Evolutionary conservation across 2,888 invertebrate genomes (phyloP).

Genomic region (Muscina levida): DNA sequence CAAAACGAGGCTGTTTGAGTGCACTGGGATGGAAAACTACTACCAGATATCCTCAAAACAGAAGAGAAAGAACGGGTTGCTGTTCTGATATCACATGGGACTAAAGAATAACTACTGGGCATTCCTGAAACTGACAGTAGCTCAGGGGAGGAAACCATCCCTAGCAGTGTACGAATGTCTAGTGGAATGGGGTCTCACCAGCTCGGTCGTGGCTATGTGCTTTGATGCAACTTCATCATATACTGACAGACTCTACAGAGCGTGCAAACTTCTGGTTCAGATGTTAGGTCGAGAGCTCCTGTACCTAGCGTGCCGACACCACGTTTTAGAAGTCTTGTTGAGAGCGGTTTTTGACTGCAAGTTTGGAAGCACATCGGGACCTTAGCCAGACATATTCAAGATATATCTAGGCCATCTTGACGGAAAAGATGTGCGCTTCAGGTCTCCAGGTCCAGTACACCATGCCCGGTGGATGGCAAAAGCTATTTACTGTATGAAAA

Average conservation of each 20-base stretch:
- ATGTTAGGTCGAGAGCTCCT: slow-evolving; percentile 7
- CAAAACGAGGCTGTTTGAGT: slow-evolving; percentile 37
- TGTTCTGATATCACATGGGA: neutral
- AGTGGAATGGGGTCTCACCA: slow-evolving; percentile 35
- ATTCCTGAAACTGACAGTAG: slow-evolving; percentile 18
- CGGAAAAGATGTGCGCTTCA: slow-evolving; percentile 15
- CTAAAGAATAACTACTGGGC: slow-evolving; percentile 13
- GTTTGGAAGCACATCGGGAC: slow-evolving; percentile 22
- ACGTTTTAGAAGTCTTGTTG: slow-evolving; percentile 16
- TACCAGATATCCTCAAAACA: slow-evolving; percentile 20
- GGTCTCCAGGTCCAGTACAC: slow-evolving; percentile 29
- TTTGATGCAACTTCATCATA: slow-evolving; percentile 41
- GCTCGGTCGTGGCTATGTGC: slow-evolving; percentile 41
- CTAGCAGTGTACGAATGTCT: slow-evolving; percentile 34
- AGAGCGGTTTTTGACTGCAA: slow-evolving; percentile 27
- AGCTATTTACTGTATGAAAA: slow-evolving; percentile 55
- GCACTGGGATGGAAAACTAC: slow-evolving; percentile 27
- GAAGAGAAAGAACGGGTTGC: slow-evolving; percentile 1
- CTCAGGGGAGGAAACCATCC: slow-evolving; percentile 21
- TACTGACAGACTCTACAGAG: slow-evolving; percentile 36
- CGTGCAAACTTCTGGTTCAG: slow-evolving; percentile 25
- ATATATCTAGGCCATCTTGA: slow-evolving; percentile 23
- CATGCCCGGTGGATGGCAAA: slow-evolving; percentile 55
- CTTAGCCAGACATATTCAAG: slow-evolving; percentile 1
- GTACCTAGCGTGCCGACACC: slow-evolving; percentile 10